Evolutionary conservation across 2,113 vertebrate species (phyloP).

Genomic region (Oryctolagus cuniculus): mOryCun1.1 NC_091432.1:19841001-19841500

Average conservation of each 20-base stretch:
- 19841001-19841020: constrained; percentile 75
- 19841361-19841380: constrained; percentile 83
- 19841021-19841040: constrained; percentile 68
- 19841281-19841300: constrained; percentile 83
- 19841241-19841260: constrained; percentile 79
- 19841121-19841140: constrained; percentile 70
- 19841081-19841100: constrained; percentile 81
- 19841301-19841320: constrained; percentile 82
- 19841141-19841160: constrained; percentile 83
- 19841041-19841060: constrained; percentile 56
- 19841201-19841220: constrained; percentile 44
- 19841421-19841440: constrained; percentile 86
- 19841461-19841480: constrained; percentile 79
- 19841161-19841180: constrained; percentile 68
- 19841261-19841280: constrained; percentile 72
- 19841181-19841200: constrained; percentile 74
- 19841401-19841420: constrained; percentile 86
- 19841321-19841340: constrained; percentile 78
- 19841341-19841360: constrained; percentile 81
- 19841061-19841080: constrained; percentile 74
- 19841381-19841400: constrained; percentile 84
- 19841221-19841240: constrained; percentile 59
- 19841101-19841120: constrained; percentile 78
- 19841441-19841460: constrained; percentile 82
- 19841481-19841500: constrained; percentile 65